A percentile compares a stretch with the other conserved stretches of the same genome.
These are phyloP conservation scores for Tineola bisselliella DNA, from an alignment of 2,888 invertebrate genomes.

Conservation along the genomic window DNA sequence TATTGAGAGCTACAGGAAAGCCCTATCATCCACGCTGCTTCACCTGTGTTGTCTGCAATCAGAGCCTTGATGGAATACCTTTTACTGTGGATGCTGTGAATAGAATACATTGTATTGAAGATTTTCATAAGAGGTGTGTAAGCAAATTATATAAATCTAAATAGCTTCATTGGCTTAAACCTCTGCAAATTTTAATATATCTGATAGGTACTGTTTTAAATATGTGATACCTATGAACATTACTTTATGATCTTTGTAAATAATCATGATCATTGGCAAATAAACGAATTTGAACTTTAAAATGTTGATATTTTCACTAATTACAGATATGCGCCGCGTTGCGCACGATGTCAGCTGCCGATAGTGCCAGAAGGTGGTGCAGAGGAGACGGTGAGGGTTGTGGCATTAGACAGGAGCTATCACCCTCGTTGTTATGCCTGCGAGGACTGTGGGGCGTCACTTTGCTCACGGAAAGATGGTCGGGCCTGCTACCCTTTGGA, in stretches of 20 bases:
- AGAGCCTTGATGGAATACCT: slow-evolving; percentile 96
- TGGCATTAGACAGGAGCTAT: slow-evolving; percentile 96
- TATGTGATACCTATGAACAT: too few species aligned
- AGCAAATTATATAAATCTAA: too few species aligned
- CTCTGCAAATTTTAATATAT: too few species aligned
- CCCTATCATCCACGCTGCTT: slow-evolving; percentile 98
- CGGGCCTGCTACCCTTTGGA: slow-evolving; percentile 97
- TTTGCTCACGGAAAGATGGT: slow-evolving; percentile 94
- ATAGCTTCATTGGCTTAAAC: too few species aligned
- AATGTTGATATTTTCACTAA: too few species aligned
- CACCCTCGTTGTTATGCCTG: slow-evolving; percentile 96
- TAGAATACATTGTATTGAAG: slow-evolving; percentile 97
- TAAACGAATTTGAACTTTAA: too few species aligned
- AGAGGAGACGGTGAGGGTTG: slow-evolving; percentile 96
- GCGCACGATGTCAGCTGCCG: slow-evolving; percentile 94
- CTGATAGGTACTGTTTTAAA: too few species aligned
- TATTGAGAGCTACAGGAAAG: slow-evolving; percentile 94
- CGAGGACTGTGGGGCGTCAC: slow-evolving; percentile 90
- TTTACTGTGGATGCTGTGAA: slow-evolving; percentile 99
- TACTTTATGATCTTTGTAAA: too few species aligned
- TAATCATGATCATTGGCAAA: too few species aligned
- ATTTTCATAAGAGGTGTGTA: slow-evolving; percentile 92
- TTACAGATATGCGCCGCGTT: slow-evolving; percentile 91
- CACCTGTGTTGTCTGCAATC: slow-evolving; percentile 94
- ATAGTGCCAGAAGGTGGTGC: slow-evolving; percentile 96